Percentiles rank a stretch among this genome's conserved stretches.
phyloP scores from a whole-genome alignment of 2,888 invertebrate species.

The Xylota segnis region DNA sequence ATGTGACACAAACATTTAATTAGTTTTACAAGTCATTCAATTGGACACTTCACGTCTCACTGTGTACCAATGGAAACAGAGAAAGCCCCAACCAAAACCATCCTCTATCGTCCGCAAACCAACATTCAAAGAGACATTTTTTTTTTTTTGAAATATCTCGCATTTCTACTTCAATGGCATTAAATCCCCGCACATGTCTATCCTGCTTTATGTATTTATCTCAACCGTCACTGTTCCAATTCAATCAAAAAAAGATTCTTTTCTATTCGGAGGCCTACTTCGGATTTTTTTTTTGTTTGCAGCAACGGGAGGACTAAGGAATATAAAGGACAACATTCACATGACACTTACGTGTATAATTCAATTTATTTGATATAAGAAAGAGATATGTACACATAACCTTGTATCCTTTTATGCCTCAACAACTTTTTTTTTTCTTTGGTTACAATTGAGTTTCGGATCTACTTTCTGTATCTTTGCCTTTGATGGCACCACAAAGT shows the following conservation, averaged over 20 bases:
- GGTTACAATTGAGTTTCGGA: background rate
- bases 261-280: background rate
- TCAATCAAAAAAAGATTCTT: conserved; percentile 10
- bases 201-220: conserved; percentile 2
- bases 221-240: background rate
- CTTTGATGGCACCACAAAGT: conserved; percentile 8
- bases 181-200: conserved; percentile 9
- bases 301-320: background rate
- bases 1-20: conserved; percentile 37
- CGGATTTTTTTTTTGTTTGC: background rate
- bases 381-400: background rate
- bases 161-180: conserved; percentile 11
- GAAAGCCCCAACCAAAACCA: background rate
- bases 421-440: background rate
- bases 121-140: background rate
- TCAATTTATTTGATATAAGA: conserved; percentile 2
- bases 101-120: conserved; percentile 2
- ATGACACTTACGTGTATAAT: conserved; percentile 21
- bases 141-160: background rate
- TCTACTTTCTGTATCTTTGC: background rate
- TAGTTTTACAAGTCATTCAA: conserved; percentile 25
- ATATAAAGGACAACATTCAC: background rate
- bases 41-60: conserved; percentile 9
- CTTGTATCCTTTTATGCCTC: background rate
- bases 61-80: background rate